phyloP scores from a whole-genome alignment of 2,113 vertebrate genomes.

The Copsychus sechellarum region DNA sequence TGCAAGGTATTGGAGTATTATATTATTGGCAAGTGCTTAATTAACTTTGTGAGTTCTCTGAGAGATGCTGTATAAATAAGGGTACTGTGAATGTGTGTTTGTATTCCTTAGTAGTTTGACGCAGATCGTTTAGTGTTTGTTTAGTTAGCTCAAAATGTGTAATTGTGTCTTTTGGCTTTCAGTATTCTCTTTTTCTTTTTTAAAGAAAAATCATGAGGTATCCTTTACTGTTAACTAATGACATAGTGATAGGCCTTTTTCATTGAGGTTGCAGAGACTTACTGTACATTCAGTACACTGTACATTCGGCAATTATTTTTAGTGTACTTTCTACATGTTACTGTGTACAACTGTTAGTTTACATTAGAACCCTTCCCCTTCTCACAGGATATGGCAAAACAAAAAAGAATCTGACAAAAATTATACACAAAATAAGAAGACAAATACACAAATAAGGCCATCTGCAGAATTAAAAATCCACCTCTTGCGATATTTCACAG shows the following conservation, averaged over 20 bases:
- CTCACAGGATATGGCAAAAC: slow-evolving; percentile 79
- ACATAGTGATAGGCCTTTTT: slow-evolving; percentile 72
- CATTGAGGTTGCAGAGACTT: slow-evolving; percentile 78
- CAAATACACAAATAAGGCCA: slow-evolving; percentile 95
- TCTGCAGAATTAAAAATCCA: slow-evolving; percentile 88
- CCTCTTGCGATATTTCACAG: slow-evolving; percentile 89
- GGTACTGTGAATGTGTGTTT: slow-evolving; percentile 45
- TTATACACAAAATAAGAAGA: slow-evolving; percentile 94
- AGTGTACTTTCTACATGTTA: slow-evolving; percentile 77
- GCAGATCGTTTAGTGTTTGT: slow-evolving; percentile 14
- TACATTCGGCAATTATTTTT: slow-evolving; percentile 83
- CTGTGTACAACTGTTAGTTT: slow-evolving; percentile 83
- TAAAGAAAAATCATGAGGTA: slow-evolving; percentile 76
- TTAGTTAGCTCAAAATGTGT: slow-evolving; percentile 40
- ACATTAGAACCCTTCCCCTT: slow-evolving; percentile 75
- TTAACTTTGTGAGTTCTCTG: slow-evolving; percentile 71
- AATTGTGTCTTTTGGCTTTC: slow-evolving; percentile 61
- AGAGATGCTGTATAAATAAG: slow-evolving; percentile 59
- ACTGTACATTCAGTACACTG: slow-evolving; percentile 88
- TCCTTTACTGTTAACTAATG: slow-evolving; percentile 76
- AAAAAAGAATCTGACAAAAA: slow-evolving; percentile 80
- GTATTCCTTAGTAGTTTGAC: slow-evolving; percentile 12
- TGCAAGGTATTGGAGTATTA: slow-evolving; percentile 71
- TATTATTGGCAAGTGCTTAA: slow-evolving; percentile 70
- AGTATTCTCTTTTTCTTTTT: slow-evolving; percentile 58